A percentile compares a stretch with the other conserved stretches of the same genome.
phyloP scores from a whole-genome alignment of 2,888 invertebrate genomes.

The Pedicia rivosa region DNA sequence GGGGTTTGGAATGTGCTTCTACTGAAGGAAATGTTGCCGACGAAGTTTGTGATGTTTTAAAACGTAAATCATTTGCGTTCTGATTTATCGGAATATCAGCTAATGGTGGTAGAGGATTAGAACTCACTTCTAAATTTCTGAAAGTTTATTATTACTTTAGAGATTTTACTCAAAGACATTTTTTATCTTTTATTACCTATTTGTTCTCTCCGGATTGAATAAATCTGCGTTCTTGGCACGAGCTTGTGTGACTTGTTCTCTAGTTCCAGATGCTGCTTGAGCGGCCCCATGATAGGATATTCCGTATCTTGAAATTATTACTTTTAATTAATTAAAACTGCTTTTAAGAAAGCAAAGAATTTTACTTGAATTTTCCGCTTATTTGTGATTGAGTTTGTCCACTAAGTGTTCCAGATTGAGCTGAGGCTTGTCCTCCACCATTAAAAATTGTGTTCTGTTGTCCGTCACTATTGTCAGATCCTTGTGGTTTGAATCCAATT shows the following conservation, averaged over 20 bases:
- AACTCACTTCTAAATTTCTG: no score
- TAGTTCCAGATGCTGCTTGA: constrained; percentile 61
- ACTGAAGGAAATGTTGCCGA: constrained; percentile 4
- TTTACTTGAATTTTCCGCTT: constrained; percentile 51
- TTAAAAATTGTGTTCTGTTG: constrained; percentile 40
- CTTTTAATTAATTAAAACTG: neutral
- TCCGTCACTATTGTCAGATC: constrained; percentile 31
- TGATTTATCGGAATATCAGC: constrained; percentile 3
- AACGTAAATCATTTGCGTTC: constrained; percentile 9
- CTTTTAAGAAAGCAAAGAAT: neutral
- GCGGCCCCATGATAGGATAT: constrained; percentile 66
- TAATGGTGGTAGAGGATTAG: neutral
- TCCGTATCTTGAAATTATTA: constrained; percentile 37
- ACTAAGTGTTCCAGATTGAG: constrained; percentile 55
- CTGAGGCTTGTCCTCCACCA: constrained; percentile 63
- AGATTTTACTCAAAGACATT: no score
- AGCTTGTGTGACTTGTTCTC: constrained; percentile 39
- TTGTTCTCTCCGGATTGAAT: constrained; percentile 38
- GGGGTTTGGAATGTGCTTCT: neutral
- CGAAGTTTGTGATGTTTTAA: constrained; percentile 5
- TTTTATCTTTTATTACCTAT: no score
- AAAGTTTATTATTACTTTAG: no score
- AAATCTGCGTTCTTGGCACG: constrained; percentile 47
- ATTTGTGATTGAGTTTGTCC: constrained; percentile 74
- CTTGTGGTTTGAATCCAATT: constrained; percentile 66